A percentile compares a stretch with the other conserved stretches of the same genome.
These are phyloP conservation scores for Philereme transversata DNA, from an alignment of 2,888 invertebrate species.

Conservation along the genomic window DNA sequence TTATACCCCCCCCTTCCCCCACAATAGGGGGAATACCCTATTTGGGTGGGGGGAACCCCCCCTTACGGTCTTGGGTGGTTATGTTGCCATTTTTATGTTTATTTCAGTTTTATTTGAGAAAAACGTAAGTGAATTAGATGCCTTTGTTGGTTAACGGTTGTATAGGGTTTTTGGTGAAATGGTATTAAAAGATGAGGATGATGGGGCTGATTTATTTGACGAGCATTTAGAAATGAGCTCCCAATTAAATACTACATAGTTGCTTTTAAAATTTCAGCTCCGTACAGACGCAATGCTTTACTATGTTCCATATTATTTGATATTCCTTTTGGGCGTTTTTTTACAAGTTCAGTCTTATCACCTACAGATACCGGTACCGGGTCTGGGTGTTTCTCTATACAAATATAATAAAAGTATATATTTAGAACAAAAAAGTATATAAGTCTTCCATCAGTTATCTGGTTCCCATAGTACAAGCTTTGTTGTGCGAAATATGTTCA, in stretches of 20 bases:
- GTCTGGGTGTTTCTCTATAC: no score
- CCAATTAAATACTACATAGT: neutral
- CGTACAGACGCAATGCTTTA: no score
- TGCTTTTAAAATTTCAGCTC: no score
- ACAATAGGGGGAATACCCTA: slow-evolving; percentile 8
- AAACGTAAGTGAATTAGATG: slow-evolving; percentile 45
- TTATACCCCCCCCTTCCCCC: slow-evolving; percentile 53
- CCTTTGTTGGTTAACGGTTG: slow-evolving; percentile 30
- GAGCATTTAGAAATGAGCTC: neutral
- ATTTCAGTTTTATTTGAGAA: slow-evolving; percentile 57
- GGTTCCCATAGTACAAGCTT: no score
- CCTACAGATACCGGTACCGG: no score
- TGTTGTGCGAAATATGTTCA: no score
- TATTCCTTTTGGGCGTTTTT: no score
- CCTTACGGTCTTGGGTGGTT: slow-evolving; percentile 54
- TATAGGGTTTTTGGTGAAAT: slow-evolving; percentile 8
- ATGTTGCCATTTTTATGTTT: slow-evolving; percentile 73
- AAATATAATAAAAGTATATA: no score
- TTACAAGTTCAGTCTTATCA: no score
- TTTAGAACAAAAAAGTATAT: no score
- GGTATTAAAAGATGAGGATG: neutral
- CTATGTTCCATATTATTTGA: no score
- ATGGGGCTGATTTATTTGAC: neutral
- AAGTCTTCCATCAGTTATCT: no score
- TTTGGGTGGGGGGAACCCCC: slow-evolving; percentile 30